Base-by-base conservation (phyloP, 1,140 invertebrate genomes). In the Acromyrmex echinatior region DNA sequence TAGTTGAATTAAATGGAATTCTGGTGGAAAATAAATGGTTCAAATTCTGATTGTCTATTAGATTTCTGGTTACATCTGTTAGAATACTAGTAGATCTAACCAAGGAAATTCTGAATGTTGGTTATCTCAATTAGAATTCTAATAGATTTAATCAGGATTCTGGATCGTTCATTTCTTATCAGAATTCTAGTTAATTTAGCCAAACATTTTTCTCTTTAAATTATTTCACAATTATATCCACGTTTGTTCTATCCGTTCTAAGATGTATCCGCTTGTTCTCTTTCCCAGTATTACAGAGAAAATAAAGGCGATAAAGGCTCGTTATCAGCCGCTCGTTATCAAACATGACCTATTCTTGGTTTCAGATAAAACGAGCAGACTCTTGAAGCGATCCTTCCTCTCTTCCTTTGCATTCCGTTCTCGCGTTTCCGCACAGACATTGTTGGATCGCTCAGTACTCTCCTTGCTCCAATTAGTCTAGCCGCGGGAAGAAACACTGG, bases 291-390 rank as follows among this genome's bases (percentile, higher is more conserved):
- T 58, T 58, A 58, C 3, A 58, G 56, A 58, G 14, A 51, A 51
- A 51, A 51, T 14, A 16, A 45, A 45, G 39, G 9, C 2, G 39
- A 51, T 51, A 51, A 51, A 51, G 62, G 35, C 78, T 70, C 68
- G 49, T 80, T 74, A 86, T 81, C 87, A 39, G 53, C 51, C 65
- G 45, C 85, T 82, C 79, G 14, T 35, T 35, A 35, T 25, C 51
- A 60, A 56, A 62, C 76, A 60, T 62, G 91, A 92, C 73, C 90
- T 92, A 94, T 93, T 95, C 92, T 95, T 94, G 91, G 88, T 94
- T 94, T 94, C 94, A 82, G 78, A 91, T 90, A 87, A 82, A 62
- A 56, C 88, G 92, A 92, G 87, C 88, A 84, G 88, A 86, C 84
- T 35, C 0, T 88, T 87, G 86, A 86, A 91, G 92, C 71, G 78